Percentiles rank a stretch among this genome's conserved stretches.
Evolutionary conservation across 1,140 invertebrate species (phyloP).

Genomic region (Pogonognathellus flavescens): DNA sequence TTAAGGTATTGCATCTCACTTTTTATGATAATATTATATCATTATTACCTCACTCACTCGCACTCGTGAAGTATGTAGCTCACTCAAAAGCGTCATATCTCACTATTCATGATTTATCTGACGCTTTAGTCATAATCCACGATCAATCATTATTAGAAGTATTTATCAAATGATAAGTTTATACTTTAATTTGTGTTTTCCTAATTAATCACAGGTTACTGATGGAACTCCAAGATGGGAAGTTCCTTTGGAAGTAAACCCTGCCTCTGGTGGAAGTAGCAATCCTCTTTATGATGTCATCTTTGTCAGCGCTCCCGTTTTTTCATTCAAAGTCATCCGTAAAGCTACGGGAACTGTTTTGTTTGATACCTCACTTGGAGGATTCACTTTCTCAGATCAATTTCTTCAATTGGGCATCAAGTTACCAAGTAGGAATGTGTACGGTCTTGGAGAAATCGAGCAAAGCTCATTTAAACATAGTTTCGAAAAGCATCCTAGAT

Average conservation of each 20-base stretch:
- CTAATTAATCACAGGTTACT: constrained; percentile 46
- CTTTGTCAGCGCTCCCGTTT: constrained; percentile 56
- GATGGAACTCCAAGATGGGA: constrained; percentile 61
- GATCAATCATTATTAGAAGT: too few species aligned
- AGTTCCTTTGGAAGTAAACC: constrained; percentile 62
- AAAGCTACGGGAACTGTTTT: constrained; percentile 55
- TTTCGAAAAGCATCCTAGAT: constrained; percentile 54
- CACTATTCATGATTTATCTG: too few species aligned
- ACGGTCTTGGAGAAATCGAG: constrained; percentile 73
- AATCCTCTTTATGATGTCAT: constrained; percentile 59
- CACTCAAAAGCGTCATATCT: too few species aligned
- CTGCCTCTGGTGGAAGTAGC: constrained; percentile 29
- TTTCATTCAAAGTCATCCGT: constrained; percentile 63
- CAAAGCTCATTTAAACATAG: constrained; percentile 62
- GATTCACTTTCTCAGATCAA: constrained; percentile 82
- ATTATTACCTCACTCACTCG: too few species aligned
- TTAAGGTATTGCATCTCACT: constrained; percentile 55
- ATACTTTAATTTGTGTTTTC: neutral
- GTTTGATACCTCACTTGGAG: constrained; percentile 73
- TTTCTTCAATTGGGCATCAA: constrained; percentile 85
- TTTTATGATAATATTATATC: neutral
- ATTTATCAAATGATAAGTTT: too few species aligned
- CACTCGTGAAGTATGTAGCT: too few species aligned
- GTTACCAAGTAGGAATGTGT: constrained; percentile 74
- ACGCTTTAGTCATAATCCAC: too few species aligned